Percentiles rank a stretch among this genome's conserved stretches.
phyloP scores from a whole-genome alignment of 2,113 vertebrate species.

The Candoia aspera region DNA sequence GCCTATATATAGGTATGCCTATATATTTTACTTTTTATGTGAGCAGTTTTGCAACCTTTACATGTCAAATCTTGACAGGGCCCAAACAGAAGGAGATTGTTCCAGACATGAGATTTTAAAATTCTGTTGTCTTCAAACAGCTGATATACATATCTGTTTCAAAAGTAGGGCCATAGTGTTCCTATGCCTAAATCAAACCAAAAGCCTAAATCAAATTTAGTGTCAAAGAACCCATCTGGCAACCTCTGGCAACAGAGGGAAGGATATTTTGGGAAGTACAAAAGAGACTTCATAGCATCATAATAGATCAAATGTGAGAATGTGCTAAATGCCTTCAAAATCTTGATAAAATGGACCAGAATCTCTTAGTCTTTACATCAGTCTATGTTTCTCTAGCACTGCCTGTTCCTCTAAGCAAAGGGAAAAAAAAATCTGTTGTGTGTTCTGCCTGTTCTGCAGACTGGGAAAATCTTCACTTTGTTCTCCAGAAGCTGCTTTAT shows the following conservation, averaged over 20 bases:
- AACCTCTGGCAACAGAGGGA: background rate
- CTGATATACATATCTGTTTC: background rate
- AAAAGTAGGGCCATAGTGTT: background rate
- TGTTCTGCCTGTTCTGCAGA: background rate
- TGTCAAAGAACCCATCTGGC: background rate
- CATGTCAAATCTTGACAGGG: background rate
- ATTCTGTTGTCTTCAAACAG: background rate
- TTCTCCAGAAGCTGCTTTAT: background rate
- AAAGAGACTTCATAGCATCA: background rate
- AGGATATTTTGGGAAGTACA: background rate
- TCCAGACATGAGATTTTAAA: background rate
- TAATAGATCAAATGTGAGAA: background rate
- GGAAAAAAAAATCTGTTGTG: background rate
- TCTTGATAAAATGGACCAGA: background rate
- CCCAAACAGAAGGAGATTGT: background rate
- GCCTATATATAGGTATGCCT: background rate
- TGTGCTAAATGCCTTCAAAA: background rate
- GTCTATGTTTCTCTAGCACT: background rate
- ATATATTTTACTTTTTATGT: background rate
- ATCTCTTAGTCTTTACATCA: background rate
- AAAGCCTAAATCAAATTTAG: background rate
- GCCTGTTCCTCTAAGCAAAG: background rate
- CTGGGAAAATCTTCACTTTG: background rate
- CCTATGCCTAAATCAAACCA: background rate
- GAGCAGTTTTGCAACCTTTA: background rate